These are phyloP conservation scores for Peromyscus leucopus DNA, from an alignment of 2,113 vertebrate genomes.

Conservation along the genomic window DNA sequence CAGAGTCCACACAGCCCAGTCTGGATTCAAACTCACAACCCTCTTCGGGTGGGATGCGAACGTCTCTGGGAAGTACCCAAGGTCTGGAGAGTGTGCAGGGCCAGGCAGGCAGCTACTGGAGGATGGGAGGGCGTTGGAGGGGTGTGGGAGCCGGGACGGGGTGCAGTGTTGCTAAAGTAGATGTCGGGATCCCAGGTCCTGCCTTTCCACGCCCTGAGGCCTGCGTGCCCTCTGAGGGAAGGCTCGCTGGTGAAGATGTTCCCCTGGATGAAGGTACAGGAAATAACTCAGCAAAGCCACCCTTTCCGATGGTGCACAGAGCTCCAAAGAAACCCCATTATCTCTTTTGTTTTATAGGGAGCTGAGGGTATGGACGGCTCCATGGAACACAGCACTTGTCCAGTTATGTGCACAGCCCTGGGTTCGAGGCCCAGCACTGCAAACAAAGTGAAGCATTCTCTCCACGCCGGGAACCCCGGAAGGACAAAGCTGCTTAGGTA, in stretches of 20 bases:
- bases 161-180: neutral
- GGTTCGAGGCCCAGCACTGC: neutral
- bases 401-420: neutral
- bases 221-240: neutral
- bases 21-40: neutral
- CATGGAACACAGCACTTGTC: too few species aligned
- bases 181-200: rapidly evolving
- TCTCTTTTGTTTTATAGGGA: neutral
- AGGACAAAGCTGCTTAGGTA: neutral
- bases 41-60: neutral
- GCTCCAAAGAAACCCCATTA: neutral
- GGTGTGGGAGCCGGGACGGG: neutral
- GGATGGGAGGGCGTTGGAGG: too few species aligned
- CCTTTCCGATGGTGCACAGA: neutral
- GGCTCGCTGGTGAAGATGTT: neutral
- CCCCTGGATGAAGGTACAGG: neutral
- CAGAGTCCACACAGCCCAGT: neutral
- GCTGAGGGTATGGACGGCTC: neutral
- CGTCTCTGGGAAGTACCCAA: neutral
- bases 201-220: neutral
- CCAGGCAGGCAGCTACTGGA: neutral
- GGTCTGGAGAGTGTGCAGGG: rapidly evolving
- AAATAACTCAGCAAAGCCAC: neutral
- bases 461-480: neutral
- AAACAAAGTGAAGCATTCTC: neutral